phyloP scores from a whole-genome alignment of 2,797 vertebrate genomes.

The Manis crassicaudata region DNA sequence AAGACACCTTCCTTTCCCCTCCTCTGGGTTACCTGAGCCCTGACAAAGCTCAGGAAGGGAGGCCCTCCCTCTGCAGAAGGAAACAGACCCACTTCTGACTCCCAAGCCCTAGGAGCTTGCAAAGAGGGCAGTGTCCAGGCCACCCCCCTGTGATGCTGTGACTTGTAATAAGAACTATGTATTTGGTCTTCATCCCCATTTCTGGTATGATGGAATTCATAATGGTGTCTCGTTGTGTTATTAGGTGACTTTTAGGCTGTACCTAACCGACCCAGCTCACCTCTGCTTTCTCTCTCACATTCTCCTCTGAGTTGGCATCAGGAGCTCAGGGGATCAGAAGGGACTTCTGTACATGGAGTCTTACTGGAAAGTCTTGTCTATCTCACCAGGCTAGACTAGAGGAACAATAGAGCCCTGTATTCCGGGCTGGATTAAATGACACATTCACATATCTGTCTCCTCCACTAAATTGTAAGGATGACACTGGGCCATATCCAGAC shows the following conservation, averaged over 20 bases:
- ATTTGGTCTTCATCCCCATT: background rate
- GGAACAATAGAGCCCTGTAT: background rate
- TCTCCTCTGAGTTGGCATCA: background rate
- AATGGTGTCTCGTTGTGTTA: background rate
- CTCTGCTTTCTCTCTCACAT: too few relatives aligned
- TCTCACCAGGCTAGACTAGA: background rate
- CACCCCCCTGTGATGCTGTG: background rate
- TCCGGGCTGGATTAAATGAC: background rate
- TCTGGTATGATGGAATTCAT: background rate
- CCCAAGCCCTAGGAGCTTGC: fast-evolving
- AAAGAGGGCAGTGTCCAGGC: fast-evolving
- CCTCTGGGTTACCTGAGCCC: background rate
- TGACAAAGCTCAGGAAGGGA: background rate
- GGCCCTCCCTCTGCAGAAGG: background rate
- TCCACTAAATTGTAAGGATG: background rate
- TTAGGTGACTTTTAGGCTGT: background rate
- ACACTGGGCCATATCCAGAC: background rate
- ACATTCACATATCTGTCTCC: background rate
- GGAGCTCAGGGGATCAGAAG: background rate
- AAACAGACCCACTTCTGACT: background rate
- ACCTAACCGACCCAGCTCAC: too few relatives aligned
- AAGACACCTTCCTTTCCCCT: background rate
- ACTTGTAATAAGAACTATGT: background rate
- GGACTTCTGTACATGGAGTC: background rate
- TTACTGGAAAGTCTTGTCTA: background rate